These are phyloP conservation scores for Apis cerana DNA, from an alignment of 1,140 invertebrate species.

Conservation along the genomic window DNA sequence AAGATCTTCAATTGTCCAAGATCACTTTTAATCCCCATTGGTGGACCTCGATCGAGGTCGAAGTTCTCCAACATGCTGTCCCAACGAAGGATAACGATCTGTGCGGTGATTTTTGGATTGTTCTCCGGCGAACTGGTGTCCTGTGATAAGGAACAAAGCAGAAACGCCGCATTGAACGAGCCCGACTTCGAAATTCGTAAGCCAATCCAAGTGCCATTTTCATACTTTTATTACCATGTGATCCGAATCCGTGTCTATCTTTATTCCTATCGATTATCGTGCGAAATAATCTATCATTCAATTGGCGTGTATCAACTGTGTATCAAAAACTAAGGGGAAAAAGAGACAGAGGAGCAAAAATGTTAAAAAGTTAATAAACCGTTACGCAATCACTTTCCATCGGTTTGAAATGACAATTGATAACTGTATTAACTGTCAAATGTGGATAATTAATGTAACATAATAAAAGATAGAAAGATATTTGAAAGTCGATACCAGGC, in stretches of 20 bases:
- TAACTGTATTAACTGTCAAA: no score
- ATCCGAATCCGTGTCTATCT: no score
- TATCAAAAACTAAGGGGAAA: neutral
- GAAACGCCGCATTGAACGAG: constrained; percentile 64
- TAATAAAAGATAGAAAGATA: no score
- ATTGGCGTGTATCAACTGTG: no score
- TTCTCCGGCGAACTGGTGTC: constrained; percentile 21
- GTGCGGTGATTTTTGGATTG: constrained; percentile 27
- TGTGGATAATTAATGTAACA: no score
- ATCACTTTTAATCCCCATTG: neutral
- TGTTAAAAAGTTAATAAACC: neutral
- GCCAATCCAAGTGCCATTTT: constrained; percentile 46
- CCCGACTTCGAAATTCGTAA: constrained; percentile 78
- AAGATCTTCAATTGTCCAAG: neutral
- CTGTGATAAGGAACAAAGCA: constrained; percentile 22
- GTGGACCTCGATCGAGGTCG: neutral
- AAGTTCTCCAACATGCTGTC: constrained; percentile 6
- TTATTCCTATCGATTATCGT: no score
- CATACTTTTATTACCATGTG: no score
- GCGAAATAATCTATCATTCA: neutral
- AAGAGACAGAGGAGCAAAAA: accelerated
- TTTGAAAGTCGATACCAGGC: no score
- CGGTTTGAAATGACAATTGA: no score
- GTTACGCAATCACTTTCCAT: constrained; percentile 17
- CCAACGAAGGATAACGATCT: constrained; percentile 15